Percentiles rank a stretch among this genome's conserved stretches.
Conservation (phyloP, 2,888 invertebrate species). For the Aphodius sticticus region DNA sequence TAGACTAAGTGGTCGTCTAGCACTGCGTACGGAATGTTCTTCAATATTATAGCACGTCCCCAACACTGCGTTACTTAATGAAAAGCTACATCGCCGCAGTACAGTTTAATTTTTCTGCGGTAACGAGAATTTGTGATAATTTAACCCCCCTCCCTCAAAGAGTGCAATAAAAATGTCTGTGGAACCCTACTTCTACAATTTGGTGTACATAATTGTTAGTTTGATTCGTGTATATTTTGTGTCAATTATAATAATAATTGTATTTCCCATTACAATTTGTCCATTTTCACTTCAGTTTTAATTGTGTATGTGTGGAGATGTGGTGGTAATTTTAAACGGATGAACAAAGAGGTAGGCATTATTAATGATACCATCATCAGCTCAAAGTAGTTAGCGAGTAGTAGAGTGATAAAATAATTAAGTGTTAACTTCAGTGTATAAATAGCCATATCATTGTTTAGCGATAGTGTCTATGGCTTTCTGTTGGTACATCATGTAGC, state of each 20-base stretch:
- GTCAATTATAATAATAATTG: background rate
- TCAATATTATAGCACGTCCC: too few species aligned
- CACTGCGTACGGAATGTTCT: too few species aligned
- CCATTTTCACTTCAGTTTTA: background rate
- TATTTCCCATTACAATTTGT: background rate
- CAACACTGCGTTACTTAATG: background rate
- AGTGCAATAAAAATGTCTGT: background rate
- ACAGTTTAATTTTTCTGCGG: background rate
- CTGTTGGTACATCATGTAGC: too few species aligned
- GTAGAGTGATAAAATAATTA: background rate
- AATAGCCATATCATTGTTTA: constrained; percentile 4
- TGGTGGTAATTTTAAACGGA: background rate
- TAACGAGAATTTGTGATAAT: background rate
- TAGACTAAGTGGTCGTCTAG: too few species aligned
- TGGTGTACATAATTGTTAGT: background rate
- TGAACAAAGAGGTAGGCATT: background rate
- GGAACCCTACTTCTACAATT: background rate
- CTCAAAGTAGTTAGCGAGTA: background rate
- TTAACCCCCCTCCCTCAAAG: background rate
- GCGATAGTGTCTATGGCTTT: background rate
- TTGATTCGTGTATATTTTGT: background rate
- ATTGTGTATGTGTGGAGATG: background rate
- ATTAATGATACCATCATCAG: background rate
- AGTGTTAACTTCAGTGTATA: background rate
- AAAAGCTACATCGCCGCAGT: background rate